A percentile compares a stretch with the other conserved stretches of the same genome.
These are phyloP conservation scores for Callosobruchus maculatus DNA, from an alignment of 2,888 invertebrate species.

Conservation along the genomic window DNA sequence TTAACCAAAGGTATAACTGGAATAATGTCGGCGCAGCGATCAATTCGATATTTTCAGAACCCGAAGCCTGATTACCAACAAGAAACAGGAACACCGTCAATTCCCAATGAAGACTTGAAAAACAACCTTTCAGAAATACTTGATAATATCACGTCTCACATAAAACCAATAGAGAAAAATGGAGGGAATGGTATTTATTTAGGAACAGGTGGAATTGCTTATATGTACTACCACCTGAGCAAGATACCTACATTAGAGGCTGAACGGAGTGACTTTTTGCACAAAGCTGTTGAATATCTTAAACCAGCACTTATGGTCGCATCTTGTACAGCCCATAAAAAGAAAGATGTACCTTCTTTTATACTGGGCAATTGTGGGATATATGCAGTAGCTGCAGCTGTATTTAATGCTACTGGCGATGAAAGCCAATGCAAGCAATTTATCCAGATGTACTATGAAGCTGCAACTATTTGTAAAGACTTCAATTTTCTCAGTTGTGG, in stretches of 20 bases:
- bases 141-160: conserved; percentile 36
- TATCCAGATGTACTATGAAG: conserved; percentile 46
- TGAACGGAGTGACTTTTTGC: conserved; percentile 52
- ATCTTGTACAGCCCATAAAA: conserved; percentile 46
- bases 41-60: conserved; percentile 29
- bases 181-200: conserved; percentile 65
- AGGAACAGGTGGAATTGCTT: conserved; percentile 69
- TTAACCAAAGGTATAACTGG: background rate
- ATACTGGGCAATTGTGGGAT: conserved; percentile 78
- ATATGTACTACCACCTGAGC: conserved; percentile 70
- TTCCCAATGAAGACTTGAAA: conserved; percentile 21
- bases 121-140: conserved; percentile 24
- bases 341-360: conserved; percentile 64
- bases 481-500: conserved; percentile 60
- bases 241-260: conserved; percentile 53
- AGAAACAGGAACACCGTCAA: conserved; percentile 14
- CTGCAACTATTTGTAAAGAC: conserved; percentile 52
- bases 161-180: conserved; percentile 40
- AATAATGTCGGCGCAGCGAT: background rate
- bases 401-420: conserved; percentile 56
- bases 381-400: conserved; percentile 66
- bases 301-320: conserved; percentile 58
- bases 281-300: conserved; percentile 61
- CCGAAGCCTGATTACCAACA: conserved; percentile 25
- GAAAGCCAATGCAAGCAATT: conserved; percentile 38